These are phyloP conservation scores for Echinarachnius parma DNA, from an alignment of 53 echinoderm and acorn worm species.

Conservation along the genomic window DNA sequence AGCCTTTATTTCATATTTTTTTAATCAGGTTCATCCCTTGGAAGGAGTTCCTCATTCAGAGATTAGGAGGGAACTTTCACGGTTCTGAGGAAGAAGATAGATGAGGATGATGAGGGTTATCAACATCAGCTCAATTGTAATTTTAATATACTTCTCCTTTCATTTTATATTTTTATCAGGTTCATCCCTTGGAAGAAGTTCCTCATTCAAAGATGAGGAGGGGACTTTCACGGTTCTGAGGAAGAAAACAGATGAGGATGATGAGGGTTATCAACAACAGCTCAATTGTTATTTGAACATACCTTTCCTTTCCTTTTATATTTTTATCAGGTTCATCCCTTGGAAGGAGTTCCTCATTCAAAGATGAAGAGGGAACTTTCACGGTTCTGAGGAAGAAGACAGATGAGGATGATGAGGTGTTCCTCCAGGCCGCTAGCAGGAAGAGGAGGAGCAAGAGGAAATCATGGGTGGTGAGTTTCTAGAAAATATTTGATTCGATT, in stretches of 20 bases:
- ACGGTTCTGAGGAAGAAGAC: conserved; percentile 78
- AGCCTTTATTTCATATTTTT: no score
- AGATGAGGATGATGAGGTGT: conserved; percentile 68
- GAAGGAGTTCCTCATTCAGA: no score
- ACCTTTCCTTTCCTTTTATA: neutral
- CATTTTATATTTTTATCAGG: neutral
- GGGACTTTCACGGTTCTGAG: conserved; percentile 64
- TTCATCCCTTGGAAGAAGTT: conserved; percentile 12
- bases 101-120: no score
- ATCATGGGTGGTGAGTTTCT: conserved; percentile 54
- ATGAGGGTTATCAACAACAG: no score
- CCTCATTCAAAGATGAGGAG: conserved; percentile 45
- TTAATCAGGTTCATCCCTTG: no score
- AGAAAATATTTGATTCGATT: no score
- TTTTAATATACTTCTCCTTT: no score
- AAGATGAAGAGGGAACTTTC: conserved; percentile 47
- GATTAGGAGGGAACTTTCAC: no score
- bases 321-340: conserved; percentile 6
- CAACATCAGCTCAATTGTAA: no score
- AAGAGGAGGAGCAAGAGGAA: conserved; percentile 54
- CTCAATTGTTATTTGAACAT: no score
- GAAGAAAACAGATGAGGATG: conserved; percentile 70
- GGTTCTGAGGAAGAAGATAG: no score
- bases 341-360: conserved; percentile 25
- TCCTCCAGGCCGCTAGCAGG: conserved; percentile 42